Evolutionary conservation across 2,113 vertebrate species (phyloP).

Genomic region (Cavia porcellus): DNA sequence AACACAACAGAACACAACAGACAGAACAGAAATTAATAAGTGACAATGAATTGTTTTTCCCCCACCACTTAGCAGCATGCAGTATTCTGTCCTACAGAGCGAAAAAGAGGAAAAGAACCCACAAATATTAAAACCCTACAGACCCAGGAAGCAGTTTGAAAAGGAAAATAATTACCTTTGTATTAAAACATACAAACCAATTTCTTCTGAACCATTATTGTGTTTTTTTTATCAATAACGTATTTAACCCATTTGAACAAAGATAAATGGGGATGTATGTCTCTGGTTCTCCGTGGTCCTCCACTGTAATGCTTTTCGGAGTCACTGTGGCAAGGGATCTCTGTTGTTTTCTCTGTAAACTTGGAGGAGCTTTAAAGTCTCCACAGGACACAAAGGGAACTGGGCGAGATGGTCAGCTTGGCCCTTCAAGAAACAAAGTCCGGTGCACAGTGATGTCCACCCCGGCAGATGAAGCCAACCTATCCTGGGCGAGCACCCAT

Average conservation of each 20-base stretch:
- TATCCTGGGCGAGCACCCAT: fast-evolving
- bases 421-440: not conserved
- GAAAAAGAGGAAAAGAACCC: too few species aligned
- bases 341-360: not conserved
- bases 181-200: conserved; percentile 53
- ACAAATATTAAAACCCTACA: not conserved
- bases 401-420: not conserved
- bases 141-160: not conserved
- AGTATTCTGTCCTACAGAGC: not conserved
- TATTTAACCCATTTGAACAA: not conserved
- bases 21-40: conserved; percentile 18
- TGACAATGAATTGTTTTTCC: not conserved
- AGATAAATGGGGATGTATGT: not conserved
- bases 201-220: conserved; percentile 27
- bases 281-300: not conserved
- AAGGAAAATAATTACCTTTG: conserved; percentile 61
- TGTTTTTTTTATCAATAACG: not conserved
- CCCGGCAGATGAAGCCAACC: fast-evolving
- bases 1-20: not conserved
- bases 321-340: not conserved
- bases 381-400: not conserved
- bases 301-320: fast-evolving
- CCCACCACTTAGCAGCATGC: not conserved
- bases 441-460: fast-evolving
- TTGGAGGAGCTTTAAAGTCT: not conserved